Conservation (phyloP, 2,113 vertebrate genomes). For the Rhagologus leucostigma region DNA sequence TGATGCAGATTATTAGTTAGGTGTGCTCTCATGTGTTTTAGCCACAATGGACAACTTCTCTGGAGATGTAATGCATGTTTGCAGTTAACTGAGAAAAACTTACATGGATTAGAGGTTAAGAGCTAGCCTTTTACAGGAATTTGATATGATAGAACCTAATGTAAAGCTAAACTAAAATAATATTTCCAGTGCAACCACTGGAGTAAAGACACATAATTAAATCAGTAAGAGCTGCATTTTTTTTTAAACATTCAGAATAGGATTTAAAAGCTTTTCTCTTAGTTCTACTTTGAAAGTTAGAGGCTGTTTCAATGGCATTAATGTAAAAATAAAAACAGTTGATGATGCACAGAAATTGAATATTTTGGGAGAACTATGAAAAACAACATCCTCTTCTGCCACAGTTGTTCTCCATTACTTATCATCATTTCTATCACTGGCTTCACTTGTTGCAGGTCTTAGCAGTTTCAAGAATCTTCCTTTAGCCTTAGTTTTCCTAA, state of each 20-base stretch:
- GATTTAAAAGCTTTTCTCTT: not conserved
- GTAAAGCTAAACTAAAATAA: not conserved
- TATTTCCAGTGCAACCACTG: not conserved
- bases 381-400: not conserved
- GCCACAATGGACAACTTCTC: not conserved
- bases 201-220: not conserved
- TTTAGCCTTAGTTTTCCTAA: not conserved
- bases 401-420: not conserved
- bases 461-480: not conserved
- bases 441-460: not conserved
- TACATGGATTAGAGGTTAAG: not conserved
- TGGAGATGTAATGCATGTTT: not conserved
- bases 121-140: not conserved
- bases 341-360: not conserved
- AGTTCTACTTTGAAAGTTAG: not conserved
- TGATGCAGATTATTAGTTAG: not conserved
- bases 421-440: not conserved
- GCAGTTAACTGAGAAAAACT: not conserved
- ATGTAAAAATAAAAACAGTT: not conserved
- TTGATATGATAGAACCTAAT: not conserved
- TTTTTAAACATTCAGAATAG: not conserved
- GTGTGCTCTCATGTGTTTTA: not conserved
- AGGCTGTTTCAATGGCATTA: not conserved
- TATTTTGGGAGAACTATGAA: not conserved
- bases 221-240: not conserved